Evolutionary conservation across 2,113 vertebrate species (phyloP).

Genomic region (Colossoma macropomum): DNA sequence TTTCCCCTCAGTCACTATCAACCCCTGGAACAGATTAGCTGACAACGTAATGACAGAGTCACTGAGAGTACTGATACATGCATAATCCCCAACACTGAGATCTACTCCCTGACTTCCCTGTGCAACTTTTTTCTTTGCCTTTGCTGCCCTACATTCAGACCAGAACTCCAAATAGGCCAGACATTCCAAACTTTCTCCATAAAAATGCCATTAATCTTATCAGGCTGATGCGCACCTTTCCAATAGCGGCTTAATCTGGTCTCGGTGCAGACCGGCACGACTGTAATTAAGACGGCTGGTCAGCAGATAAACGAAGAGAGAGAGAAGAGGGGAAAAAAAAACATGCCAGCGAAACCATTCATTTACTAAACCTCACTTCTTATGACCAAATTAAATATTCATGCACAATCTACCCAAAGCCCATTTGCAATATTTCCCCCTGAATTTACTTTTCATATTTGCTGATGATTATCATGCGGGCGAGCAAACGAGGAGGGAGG

Average conservation of each 20-base stretch:
- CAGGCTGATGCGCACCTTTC: slow-evolving; percentile 57
- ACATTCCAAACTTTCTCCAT: slow-evolving; percentile 56
- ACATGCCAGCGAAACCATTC: slow-evolving; percentile 65
- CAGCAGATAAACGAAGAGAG: slow-evolving; percentile 54
- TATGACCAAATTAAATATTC: slow-evolving; percentile 80
- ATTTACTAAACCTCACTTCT: slow-evolving; percentile 72
- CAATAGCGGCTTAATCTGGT: slow-evolving; percentile 64
- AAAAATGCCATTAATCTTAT: slow-evolving; percentile 63
- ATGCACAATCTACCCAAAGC: slow-evolving; percentile 75
- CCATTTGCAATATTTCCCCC: slow-evolving; percentile 77
- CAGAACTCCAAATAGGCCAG: slow-evolving; percentile 56
- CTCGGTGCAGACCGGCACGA: slow-evolving; percentile 60
- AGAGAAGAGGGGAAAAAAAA: slow-evolving; percentile 46
- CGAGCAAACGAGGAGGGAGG: slow-evolving; percentile 32
- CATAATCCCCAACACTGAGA: slow-evolving; percentile 26
- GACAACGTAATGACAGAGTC: slow-evolving; percentile 16
- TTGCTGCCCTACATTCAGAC: slow-evolving; percentile 43
- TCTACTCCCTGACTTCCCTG: slow-evolving; percentile 1
- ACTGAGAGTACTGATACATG: not conserved
- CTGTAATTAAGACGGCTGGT: slow-evolving; percentile 72
- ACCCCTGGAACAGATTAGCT: not conserved
- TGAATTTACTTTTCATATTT: slow-evolving; percentile 80
- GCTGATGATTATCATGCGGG: slow-evolving; percentile 72
- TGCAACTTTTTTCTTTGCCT: slow-evolving; percentile 1
- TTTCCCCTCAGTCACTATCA: not conserved